Percentiles rank a stretch among this genome's conserved stretches.
Conservation (phyloP, 2,888 invertebrate genomes). For the Lochmaea capreae region DNA sequence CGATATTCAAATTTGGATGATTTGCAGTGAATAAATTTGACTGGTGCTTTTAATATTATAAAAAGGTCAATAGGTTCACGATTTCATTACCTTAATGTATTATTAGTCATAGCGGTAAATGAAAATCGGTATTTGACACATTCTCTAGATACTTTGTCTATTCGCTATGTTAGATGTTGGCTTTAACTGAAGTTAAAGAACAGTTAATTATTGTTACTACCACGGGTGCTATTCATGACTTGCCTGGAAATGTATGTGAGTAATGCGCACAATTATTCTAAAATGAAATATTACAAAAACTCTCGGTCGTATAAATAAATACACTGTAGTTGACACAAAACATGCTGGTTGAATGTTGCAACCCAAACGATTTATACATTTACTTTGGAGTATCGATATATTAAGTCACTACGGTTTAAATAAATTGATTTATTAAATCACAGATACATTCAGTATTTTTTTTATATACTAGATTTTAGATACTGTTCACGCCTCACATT, state of each 20-base stretch:
- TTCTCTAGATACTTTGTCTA: constrained; percentile 8
- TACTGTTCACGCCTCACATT: no score
- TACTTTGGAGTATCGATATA: not conserved
- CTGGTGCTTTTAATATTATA: not conserved
- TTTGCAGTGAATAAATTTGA: constrained; percentile 7
- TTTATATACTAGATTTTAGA: no score
- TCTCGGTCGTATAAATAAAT: constrained; percentile 22
- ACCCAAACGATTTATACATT: not conserved
- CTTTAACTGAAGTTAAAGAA: constrained; percentile 25
- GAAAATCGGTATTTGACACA: constrained; percentile 27
- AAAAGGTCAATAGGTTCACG: constrained; percentile 7
- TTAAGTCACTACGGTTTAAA: not conserved
- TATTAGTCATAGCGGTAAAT: constrained; percentile 13
- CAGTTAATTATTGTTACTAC: constrained; percentile 29
- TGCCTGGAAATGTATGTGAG: constrained; percentile 26
- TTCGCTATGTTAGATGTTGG: no score
- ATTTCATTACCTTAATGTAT: not conserved
- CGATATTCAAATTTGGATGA: not conserved
- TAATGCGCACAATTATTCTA: constrained; percentile 32
- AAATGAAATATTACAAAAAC: constrained; percentile 26
- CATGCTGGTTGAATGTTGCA: constrained; percentile 24
- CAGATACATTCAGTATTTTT: not conserved
- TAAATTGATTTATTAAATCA: not conserved
- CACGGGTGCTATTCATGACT: constrained; percentile 22
- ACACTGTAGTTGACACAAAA: constrained; percentile 10